Evolutionary conservation across 2,797 vertebrate genomes (phyloP).

Genomic region (Masticophis lateralis): DNA sequence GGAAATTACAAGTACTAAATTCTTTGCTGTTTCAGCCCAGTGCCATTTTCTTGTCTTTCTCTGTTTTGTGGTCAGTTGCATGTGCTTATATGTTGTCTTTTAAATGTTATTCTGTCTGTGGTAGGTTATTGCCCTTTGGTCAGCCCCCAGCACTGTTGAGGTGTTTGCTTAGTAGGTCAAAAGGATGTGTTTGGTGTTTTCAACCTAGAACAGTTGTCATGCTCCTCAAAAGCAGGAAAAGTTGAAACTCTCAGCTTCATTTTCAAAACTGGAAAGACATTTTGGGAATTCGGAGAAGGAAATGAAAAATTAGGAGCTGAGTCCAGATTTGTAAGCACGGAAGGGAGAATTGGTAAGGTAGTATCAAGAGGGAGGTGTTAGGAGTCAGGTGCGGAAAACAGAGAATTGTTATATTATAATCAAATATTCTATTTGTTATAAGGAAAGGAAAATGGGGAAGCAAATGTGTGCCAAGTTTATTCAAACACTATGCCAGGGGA

Average conservation of each 20-base stretch:
- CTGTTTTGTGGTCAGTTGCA: background rate
- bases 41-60: background rate
- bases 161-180: background rate
- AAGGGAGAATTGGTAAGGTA: background rate
- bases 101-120: background rate
- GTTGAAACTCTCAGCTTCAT: background rate
- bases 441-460: background rate
- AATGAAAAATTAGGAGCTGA: background rate
- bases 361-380: background rate
- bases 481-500: background rate
- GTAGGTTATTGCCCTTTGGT: background rate
- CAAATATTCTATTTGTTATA: background rate
- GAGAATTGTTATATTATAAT: background rate
- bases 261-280: background rate
- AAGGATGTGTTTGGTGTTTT: background rate
- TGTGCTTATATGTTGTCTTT: background rate
- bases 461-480: background rate
- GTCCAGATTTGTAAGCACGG: background rate
- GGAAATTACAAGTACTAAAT: background rate
- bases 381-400: background rate
- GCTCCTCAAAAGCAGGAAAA: background rate
- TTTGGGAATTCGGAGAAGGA: background rate
- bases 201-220: background rate
- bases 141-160: background rate
- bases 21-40: background rate